Evolutionary conservation across 2,113 vertebrate genomes (phyloP).

Genomic region (Pteropus alecto): DNA sequence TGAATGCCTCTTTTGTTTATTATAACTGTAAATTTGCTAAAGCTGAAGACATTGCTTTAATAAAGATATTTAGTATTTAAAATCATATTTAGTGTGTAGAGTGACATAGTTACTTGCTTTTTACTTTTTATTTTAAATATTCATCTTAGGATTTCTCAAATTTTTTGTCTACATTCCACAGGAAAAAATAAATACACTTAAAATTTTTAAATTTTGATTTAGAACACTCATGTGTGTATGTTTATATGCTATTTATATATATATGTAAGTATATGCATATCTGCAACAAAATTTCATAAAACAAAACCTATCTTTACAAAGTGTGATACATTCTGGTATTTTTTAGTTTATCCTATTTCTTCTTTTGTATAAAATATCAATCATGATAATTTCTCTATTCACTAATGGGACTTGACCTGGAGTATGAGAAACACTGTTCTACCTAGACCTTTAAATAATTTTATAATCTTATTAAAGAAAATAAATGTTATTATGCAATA

Average conservation of each 20-base stretch:
- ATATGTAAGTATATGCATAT: not conserved
- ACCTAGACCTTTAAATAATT: not conserved
- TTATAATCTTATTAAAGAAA: not conserved
- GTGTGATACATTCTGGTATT: not conserved
- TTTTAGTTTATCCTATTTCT: not conserved
- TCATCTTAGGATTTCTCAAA: not conserved
- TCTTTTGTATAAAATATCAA: constrained; percentile 1
- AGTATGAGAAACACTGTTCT: not conserved
- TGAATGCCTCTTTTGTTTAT: not conserved
- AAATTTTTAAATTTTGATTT: not conserved
- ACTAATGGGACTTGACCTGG: not conserved
- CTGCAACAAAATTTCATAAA: constrained; percentile 16
- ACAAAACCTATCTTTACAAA: not conserved
- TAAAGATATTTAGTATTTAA: not conserved
- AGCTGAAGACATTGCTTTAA: rapidly evolving
- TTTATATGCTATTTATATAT: not conserved
- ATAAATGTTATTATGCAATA: not conserved
- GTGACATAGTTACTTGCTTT: not conserved
- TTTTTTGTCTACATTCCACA: not conserved
- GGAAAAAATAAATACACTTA: not conserved
- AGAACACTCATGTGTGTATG: not conserved
- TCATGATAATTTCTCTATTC: not conserved
- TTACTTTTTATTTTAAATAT: constrained; percentile 19
- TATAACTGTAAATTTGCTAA: constrained; percentile 7
- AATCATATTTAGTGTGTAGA: not conserved